A percentile compares a stretch with the other conserved stretches of the same genome.
These are phyloP conservation scores for Dicyrtomina minuta DNA, from an alignment of 2,888 invertebrate genomes.

Conservation along the genomic window DNA sequence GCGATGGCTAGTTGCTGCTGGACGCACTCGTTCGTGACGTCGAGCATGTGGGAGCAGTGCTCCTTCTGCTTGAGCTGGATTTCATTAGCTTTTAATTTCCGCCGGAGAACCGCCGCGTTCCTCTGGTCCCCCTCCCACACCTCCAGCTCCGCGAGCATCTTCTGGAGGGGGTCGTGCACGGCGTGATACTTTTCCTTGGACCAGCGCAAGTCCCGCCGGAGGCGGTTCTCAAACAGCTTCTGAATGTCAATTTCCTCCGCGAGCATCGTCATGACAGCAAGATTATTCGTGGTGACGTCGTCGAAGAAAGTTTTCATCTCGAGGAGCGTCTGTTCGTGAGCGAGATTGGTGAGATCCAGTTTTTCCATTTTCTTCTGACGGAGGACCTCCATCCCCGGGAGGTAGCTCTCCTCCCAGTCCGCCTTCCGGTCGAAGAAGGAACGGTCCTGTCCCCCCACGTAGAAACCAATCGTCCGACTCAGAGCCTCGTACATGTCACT, in stretches of 20 bases:
- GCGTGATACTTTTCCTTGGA: slow-evolving; percentile 12
- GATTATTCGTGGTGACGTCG: slow-evolving; percentile 30
- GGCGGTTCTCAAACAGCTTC: slow-evolving; percentile 26
- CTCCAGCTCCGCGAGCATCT: not conserved
- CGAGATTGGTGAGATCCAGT: not conserved
- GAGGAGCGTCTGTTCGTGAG: slow-evolving; percentile 24
- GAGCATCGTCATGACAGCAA: slow-evolving; percentile 25
- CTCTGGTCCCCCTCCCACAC: not conserved
- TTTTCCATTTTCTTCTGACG: not conserved
- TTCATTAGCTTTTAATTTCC: not conserved
- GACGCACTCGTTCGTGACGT: slow-evolving; percentile 7
- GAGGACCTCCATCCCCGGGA: not conserved
- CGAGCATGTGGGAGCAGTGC: slow-evolving; percentile 13
- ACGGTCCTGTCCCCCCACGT: slow-evolving; percentile 5
- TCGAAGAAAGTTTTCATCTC: slow-evolving; percentile 36
- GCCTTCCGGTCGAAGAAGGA: slow-evolving; percentile 3
- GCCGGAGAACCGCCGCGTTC: not conserved
- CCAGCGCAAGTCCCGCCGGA: not conserved
- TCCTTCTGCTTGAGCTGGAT: not conserved
- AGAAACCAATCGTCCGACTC: not conserved
- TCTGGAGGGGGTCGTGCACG: slow-evolving; percentile 10
- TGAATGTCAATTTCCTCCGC: slow-evolving; percentile 29
- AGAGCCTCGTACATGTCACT: slow-evolving; percentile 2
- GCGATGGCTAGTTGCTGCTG: slow-evolving; percentile 3
- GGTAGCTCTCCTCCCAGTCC: slow-evolving; percentile 7